Evolutionary conservation across 2,888 invertebrate genomes (phyloP), one percentile per base, ranked within the genome.

Genomic region (Campoplex nolae): DNA sequence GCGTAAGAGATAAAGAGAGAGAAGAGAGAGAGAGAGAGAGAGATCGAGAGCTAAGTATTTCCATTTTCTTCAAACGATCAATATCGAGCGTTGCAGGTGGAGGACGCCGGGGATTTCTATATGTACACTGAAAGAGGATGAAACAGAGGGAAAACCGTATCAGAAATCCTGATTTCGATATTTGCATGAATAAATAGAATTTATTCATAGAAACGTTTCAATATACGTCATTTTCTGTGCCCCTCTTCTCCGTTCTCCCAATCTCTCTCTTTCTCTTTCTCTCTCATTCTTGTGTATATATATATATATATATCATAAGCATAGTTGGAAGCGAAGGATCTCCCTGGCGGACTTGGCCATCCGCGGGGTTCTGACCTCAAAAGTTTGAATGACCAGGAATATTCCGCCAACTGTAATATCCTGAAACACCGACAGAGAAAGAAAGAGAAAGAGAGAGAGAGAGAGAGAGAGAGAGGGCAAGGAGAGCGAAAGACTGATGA

Each of bases 331-430:
- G 32, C 58, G 58, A 62, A 62, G 58, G 58, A 62, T 62, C 28
- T 62, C 58, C 58, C 58, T 62, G 58, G 58, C 58, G 32, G 48
- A 71, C 51, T 23, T 45, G 2, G 23, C 42, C 32, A 32, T 45
- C 48, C 18, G 35, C 42, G 48, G 45, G 38, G 51, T 83, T 78
- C 70, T 78, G 62, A 85, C 75, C 81, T 78, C 73, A 38, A 86
- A 86, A 86, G 67, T 81, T 86, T 84, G 67, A 86, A 86, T 81
- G 86, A 86, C 77, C 71, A 74, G 81, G 74, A 84, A 84, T 81
- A 86, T 86, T 86, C 51, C 75, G 81, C 83, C 65, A 81, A 84
- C 73, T 84, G 58, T 81, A 84, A 84, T 86, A 86, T 78, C 81
- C 77, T 84, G 80, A 35, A 45, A 51, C 28, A 51, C 48, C 18